Evolutionary conservation across 2,113 vertebrate species (phyloP), one percentile per base, ranked within the genome.

Genomic region (Lasiurus borealis): DNA sequence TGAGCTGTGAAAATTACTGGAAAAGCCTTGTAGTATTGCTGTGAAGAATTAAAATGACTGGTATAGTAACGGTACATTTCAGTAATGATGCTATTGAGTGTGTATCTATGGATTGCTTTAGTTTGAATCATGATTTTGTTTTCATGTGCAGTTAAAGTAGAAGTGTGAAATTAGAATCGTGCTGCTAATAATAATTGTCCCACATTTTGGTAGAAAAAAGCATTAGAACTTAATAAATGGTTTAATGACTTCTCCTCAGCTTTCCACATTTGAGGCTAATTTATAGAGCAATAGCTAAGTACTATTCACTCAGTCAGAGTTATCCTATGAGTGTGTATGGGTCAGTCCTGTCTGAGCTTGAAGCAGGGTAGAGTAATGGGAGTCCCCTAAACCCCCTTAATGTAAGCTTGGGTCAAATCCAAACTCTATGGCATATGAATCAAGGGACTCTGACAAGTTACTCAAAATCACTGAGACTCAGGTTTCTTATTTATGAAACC

Each of bases 101-200:
- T 10, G 25, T 73, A 73, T 4, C 3, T 34, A 2, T 3, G 48
- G 44, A 3, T 40, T 85, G 27, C 40, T 73, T 71, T 87, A 14
- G 59, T 93, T 85, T 52, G 23, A 91, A 83, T 85, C n/a, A 40
- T 84, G 25, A 48, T 92, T 57, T 88, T 90, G 64, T 52, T 94
- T 84, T 57, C 78, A 52, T 44, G 52, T n/a, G 15, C 52, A 40
- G 4, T 54, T 84, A 40, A 78, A 82, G 91, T 85, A 77, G 34
- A 94, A 87, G 66, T 76, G n/a, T 2, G 5, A 88, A 66, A 87
- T 72, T 87, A 54, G 66, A 75, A 52, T 52, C 44, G 0, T 86
- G 19, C n/a, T 72, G 6, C 16, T 92, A 59, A 84, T 59, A n/a
- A 46, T 68, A 66, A 50, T 77, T 86, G 15, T 29, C 5, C 6